Evolutionary conservation across 1,140 invertebrate genomes (phyloP), one percentile per base, ranked within the genome.

Genomic region (Calliopsis andreniformis): DNA sequence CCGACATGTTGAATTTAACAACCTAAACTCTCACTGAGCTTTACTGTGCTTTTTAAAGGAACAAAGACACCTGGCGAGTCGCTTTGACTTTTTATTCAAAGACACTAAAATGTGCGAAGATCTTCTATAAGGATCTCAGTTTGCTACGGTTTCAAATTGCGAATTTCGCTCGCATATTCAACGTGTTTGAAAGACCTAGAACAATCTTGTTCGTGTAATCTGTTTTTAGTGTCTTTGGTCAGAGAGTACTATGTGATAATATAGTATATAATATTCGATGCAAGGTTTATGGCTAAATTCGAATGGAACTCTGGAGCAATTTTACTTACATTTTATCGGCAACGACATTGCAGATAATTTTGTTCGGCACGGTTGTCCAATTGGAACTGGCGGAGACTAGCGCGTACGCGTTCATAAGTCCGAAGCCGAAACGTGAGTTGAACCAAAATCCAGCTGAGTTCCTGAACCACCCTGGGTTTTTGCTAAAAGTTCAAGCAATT

Each of bases 351-450:
- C 96, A 97, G 35, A 94, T 92, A 49, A 82, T 85, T 87, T 96
- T 95, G 61, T 94, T 90, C 0, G 97, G 97, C 3, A 98, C 97
- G 12, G 88, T 95, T 0, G 93, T 95, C 97, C 97, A 99, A 83
- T 95, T 94, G 23, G 93, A 85, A 18, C 97, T 96, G 5, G 95
- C 90, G 56, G 92, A 91, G 6, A 98, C 97, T 84, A 98, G 93
- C 4, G 93, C 93, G 66, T 94, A 94, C 5, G 97, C 97, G 91
- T 99, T 97, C 93, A 99, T 95, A 43, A 99, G 91, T 7, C 98
- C 98, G 90, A 98, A 99, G 8, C 98, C 98, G 89, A 98, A 98
- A 83, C 95, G 93, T 1, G 95, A 93, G 87, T 96, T 96, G 89
- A 95, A 96, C 90, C 94, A 94, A 45, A 96, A 93, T 32, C 96